Evolutionary conservation across 2,797 vertebrate genomes (phyloP).

Genomic region (Rhynchonycteris naso): DNA sequence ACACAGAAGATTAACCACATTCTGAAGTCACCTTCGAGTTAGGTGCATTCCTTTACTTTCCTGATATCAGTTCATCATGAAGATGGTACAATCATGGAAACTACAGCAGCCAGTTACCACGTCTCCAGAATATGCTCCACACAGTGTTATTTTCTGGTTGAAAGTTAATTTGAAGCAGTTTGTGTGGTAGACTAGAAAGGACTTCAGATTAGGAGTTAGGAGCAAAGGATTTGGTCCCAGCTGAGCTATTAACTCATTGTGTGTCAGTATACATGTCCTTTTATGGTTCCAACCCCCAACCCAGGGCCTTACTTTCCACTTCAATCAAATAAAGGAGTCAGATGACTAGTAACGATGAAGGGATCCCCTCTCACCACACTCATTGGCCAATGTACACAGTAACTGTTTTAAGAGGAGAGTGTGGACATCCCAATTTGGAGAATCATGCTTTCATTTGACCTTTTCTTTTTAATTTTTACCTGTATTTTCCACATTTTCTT

Average conservation of each 20-base stretch:
- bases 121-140: background rate
- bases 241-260: background rate
- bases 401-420: background rate
- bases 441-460: background rate
- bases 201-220: background rate
- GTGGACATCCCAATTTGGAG: background rate
- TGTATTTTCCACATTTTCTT: background rate
- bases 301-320: background rate
- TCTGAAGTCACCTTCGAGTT: conserved; percentile 61
- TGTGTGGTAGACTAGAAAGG: background rate
- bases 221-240: background rate
- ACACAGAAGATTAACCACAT: conserved; percentile 60
- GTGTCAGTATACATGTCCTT: background rate
- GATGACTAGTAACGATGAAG: background rate
- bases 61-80: conserved; percentile 7
- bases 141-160: background rate
- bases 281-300: background rate
- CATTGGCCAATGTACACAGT: background rate
- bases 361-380: background rate
- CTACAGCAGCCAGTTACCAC: background rate
- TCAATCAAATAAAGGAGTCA: background rate
- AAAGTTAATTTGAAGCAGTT: conserved; percentile 19
- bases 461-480: background rate
- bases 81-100: background rate
- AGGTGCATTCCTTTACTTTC: conserved; percentile 23